Percentiles rank a stretch among this genome's conserved stretches.
Evolutionary conservation across 2,797 vertebrate genomes (phyloP).

Genomic region (Sebastes oblongus): DNA sequence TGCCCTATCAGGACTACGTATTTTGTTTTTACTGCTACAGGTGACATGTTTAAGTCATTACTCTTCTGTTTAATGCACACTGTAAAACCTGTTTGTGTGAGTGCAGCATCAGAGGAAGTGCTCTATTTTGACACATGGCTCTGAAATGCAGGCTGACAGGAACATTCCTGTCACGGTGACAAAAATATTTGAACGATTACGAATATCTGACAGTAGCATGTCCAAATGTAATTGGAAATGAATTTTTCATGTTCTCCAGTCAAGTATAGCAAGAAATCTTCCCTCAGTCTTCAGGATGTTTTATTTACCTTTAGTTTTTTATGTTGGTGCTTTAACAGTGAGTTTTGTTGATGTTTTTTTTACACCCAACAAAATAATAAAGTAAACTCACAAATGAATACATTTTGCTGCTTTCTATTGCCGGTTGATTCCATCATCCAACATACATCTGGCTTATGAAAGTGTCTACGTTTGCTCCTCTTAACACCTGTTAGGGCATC

Average conservation of each 20-base stretch:
- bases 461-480: neutral
- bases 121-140: neutral
- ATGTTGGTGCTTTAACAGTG: neutral
- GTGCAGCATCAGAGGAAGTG: neutral
- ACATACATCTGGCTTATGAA: neutral
- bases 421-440: neutral
- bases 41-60: slow-evolving; percentile 8
- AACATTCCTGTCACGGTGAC: neutral
- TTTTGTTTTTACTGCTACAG: neutral
- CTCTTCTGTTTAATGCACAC: neutral
- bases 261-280: neutral
- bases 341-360: neutral
- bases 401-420: neutral
- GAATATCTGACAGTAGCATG: neutral
- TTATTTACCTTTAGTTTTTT: neutral
- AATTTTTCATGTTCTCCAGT: slow-evolving; percentile 6
- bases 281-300: neutral
- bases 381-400: neutral
- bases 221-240: slow-evolving; percentile 20
- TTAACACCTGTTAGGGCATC: neutral
- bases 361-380: neutral
- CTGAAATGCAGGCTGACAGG: slow-evolving; percentile 9
- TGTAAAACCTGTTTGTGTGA: neutral
- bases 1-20: neutral
- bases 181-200: slow-evolving; percentile 4